Base-by-base conservation (phyloP, 1,140 invertebrate genomes). In the Lucilia cuprina region DNA sequence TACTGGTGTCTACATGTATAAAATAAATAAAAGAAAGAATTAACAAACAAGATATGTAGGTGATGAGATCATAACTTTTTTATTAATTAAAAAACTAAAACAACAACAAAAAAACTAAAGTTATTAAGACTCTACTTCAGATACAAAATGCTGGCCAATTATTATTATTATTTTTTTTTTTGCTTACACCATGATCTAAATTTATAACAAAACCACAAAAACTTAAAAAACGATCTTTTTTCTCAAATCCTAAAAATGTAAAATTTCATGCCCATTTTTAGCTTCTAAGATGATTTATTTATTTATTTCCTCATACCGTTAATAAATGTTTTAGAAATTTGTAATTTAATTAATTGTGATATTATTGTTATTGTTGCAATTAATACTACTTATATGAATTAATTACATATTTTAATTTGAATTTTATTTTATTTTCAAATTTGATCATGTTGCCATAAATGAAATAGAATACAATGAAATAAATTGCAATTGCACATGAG, bases 391-490 rank as follows among this genome's bases (percentile, higher is more conserved):
- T 25, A 70, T 70, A 55, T 8, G 41, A 14, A 14, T 55, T 55
- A 55, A 17, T 55, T 17, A 12, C 50, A 55, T 55, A 55, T 55
- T 55, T 55, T 55, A 55, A 55, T 55, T 41, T 60, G 25, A 30
- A 30, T 30, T 30, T 30, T 30, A 30, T 30, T 30, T 30, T 7
- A 14, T 60, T 19, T 70, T 70, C 65, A 70, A 70, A 70, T 70
- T 70, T 8, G 65, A 70, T 70, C n/a, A 70, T 70, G 65, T 70
- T 70, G 65, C 65, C 65, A 70, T 70, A 70, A 70, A 70, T 70
- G 65, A 21, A 70, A 70, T 70, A 70, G 14, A 60, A 60, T 21
- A 19, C 2, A 21, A 19, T 55, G 17, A 41, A 41, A 41, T 60
- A 60, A 60, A 60, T 17, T 60, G 55, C 55, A 60, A 60, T 60